Evolutionary conservation across 2,888 invertebrate genomes (phyloP).

Genomic region (Subacronicta megacephala): DNA sequence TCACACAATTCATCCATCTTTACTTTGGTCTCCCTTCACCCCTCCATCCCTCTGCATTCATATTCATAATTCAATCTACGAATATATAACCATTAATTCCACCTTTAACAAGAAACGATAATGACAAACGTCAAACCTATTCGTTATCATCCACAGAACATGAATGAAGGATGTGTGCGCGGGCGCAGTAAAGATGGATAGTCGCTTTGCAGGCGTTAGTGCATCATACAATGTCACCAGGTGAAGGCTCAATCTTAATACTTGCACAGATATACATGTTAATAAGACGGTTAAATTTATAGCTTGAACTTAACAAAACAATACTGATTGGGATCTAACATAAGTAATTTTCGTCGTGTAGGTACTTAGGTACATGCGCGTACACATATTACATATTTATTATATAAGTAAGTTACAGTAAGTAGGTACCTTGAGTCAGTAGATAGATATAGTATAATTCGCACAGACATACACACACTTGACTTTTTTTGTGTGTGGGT

Average conservation of each 20-base stretch:
- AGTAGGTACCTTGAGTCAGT: too few relatives aligned
- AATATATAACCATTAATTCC: slow-evolving; percentile 30
- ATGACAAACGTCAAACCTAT: slow-evolving; percentile 45
- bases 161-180: slow-evolving; percentile 47
- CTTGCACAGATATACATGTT: slow-evolving; percentile 44
- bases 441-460: too few relatives aligned
- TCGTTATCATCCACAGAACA: slow-evolving; percentile 40
- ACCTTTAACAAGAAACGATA: slow-evolving; percentile 19
- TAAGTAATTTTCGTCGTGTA: slow-evolving; percentile 43
- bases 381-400: slow-evolving; percentile 7
- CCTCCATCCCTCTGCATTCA: too few relatives aligned
- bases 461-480: too few relatives aligned
- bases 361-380: slow-evolving; percentile 18
- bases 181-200: slow-evolving; percentile 51
- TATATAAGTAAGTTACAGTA: too few relatives aligned
- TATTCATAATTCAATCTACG: too few relatives aligned
- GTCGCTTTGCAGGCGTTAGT: slow-evolving; percentile 40
- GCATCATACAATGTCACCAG: slow-evolving; percentile 50
- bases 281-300: slow-evolving; percentile 51
- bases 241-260: slow-evolving; percentile 53
- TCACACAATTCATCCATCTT: too few relatives aligned
- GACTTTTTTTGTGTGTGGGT: slow-evolving; percentile 6
- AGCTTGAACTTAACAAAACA: slow-evolving; percentile 50
- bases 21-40: too few relatives aligned
- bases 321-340: slow-evolving; percentile 50